These are phyloP conservation scores for Thecocarcelia acutangulata DNA, from an alignment of 2,888 invertebrate genomes.

Conservation along the genomic window DNA sequence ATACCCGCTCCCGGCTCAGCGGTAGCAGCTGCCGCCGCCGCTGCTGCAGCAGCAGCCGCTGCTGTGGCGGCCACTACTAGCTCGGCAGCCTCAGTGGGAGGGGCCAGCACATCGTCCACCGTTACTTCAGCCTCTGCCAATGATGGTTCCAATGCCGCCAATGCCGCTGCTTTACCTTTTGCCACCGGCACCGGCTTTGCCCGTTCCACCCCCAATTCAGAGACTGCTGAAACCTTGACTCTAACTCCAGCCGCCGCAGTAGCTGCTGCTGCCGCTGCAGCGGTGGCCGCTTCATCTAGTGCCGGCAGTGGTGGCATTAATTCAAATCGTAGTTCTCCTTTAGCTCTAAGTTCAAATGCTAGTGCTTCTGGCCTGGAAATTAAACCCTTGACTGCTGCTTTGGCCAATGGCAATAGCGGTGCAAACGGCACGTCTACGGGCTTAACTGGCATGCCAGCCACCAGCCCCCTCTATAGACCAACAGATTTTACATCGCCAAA, in stretches of 20 bases:
- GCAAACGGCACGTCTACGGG: slow-evolving; percentile 73
- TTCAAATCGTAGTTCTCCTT: slow-evolving; percentile 80
- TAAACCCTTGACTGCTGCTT: slow-evolving; percentile 69
- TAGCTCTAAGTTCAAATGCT: slow-evolving; percentile 79
- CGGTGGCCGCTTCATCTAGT: slow-evolving; percentile 72
- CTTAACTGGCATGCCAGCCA: slow-evolving; percentile 76
- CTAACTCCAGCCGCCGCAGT: slow-evolving; percentile 76
- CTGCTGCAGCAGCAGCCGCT: slow-evolving; percentile 75
- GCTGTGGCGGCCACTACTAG: slow-evolving; percentile 75
- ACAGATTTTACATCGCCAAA: slow-evolving; percentile 80
- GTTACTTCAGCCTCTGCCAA: slow-evolving; percentile 76
- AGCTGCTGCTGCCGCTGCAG: slow-evolving; percentile 71
- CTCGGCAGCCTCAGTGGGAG: slow-evolving; percentile 69
- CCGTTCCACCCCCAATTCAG: slow-evolving; percentile 80
- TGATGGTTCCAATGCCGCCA: slow-evolving; percentile 74
- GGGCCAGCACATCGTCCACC: slow-evolving; percentile 74
- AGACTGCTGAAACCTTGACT: slow-evolving; percentile 75
- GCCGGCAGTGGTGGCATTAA: slow-evolving; percentile 75
- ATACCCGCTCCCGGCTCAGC: slow-evolving; percentile 83
- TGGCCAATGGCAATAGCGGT: slow-evolving; percentile 76
- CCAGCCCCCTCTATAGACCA: slow-evolving; percentile 79
- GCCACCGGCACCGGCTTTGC: slow-evolving; percentile 76
- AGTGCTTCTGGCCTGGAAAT: slow-evolving; percentile 76
- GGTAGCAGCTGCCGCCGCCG: slow-evolving; percentile 78
- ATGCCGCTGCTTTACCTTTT: slow-evolving; percentile 76